Evolutionary conservation across 1,140 invertebrate genomes (phyloP).

Genomic region (Samia ricini): DNA sequence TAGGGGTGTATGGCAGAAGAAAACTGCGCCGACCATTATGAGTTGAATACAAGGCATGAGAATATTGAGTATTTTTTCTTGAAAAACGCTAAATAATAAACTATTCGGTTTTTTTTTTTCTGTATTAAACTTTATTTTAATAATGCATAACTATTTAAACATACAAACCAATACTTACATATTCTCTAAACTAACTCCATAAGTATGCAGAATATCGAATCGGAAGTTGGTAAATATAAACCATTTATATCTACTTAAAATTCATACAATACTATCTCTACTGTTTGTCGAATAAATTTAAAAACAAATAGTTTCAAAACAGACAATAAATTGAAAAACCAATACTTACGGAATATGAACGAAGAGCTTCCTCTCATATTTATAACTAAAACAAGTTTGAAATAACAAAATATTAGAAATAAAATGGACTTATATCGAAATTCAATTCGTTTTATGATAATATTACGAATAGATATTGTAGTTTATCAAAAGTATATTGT

Average conservation of each 20-base stretch:
- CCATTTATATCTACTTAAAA: neutral
- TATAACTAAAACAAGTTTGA: neutral
- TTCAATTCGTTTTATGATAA: conserved; percentile 39
- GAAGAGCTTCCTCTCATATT: conserved; percentile 4
- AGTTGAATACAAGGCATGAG: too few relatives aligned
- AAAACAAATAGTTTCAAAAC: neutral
- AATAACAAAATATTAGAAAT: conserved; percentile 23
- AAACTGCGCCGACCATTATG: too few relatives aligned
- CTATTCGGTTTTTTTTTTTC: too few relatives aligned
- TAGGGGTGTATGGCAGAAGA: too few relatives aligned
- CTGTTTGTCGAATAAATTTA: neutral
- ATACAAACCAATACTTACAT: too few relatives aligned
- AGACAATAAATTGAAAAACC: neutral
- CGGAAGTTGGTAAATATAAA: too few relatives aligned
- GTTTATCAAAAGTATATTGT: conserved; percentile 33
- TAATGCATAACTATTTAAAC: too few relatives aligned
- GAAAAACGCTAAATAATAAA: too few relatives aligned
- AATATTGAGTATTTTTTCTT: too few relatives aligned
- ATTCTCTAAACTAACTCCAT: too few relatives aligned
- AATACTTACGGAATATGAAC: conserved; percentile 1
- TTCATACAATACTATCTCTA: neutral
- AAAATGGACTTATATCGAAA: conserved; percentile 25
- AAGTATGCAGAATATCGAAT: too few relatives aligned
- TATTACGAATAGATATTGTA: conserved; percentile 35
- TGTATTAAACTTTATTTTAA: too few relatives aligned